These are phyloP conservation scores for Microtus oregoni DNA, from an alignment of 2,113 vertebrate species.

Conservation along the genomic window DNA sequence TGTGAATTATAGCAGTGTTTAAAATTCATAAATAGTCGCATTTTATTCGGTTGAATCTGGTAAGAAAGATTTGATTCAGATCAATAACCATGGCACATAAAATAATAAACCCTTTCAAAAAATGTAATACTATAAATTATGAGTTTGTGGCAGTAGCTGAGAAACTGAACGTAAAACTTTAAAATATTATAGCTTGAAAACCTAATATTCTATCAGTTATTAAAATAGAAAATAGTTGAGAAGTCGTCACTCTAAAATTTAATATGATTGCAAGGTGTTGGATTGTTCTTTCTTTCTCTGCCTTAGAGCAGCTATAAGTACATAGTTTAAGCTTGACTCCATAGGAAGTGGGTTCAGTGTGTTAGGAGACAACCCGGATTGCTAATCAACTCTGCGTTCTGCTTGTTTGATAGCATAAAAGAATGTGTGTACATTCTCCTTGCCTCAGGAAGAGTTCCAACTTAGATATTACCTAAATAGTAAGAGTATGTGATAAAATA, in stretches of 20 bases:
- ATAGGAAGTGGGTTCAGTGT: not conserved
- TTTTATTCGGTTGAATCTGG: constrained; percentile 76
- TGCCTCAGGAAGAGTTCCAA: not conserved
- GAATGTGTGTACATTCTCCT: not conserved
- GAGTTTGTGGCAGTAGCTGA: constrained; percentile 37
- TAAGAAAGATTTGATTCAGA: constrained; percentile 76
- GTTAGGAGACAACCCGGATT: not conserved
- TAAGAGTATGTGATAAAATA: not conserved
- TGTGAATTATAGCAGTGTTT: constrained; percentile 73
- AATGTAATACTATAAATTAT: constrained; percentile 70
- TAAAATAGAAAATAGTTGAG: constrained; percentile 68
- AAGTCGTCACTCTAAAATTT: constrained; percentile 60
- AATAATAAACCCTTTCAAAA: constrained; percentile 74
- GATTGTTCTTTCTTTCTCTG: not conserved
- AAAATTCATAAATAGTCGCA: constrained; percentile 78
- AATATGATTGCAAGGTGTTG: constrained; percentile 32
- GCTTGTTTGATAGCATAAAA: not conserved
- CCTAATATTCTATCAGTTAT: constrained; percentile 67
- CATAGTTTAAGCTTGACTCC: constrained; percentile 12
- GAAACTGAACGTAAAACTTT: constrained; percentile 68
- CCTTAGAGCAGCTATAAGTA: not conserved
- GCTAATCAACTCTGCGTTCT: not conserved
- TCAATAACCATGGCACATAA: constrained; percentile 72
- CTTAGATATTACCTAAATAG: not conserved
- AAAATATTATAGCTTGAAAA: constrained; percentile 66